Base-by-base conservation (phyloP, 2,888 invertebrate species). In the Zygothrica quintamaculata region DNA sequence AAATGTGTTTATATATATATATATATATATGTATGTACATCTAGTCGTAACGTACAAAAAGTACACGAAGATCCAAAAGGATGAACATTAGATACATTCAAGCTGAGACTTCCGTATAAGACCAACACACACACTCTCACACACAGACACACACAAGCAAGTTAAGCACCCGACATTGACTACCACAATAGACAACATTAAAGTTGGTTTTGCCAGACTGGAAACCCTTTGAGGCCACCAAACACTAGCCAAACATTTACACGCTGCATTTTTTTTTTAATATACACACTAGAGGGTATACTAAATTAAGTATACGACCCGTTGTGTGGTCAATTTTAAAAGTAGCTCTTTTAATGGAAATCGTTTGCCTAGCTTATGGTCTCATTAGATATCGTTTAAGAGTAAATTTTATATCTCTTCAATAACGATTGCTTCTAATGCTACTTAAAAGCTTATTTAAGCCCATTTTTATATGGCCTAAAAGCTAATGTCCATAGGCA, bases 1-100 rank as follows among this genome's bases (percentile, higher is more conserved):
- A 77, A 82, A 75, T 85, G 81, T 72, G 75, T 64, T 75, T 81
- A 66, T 70, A 57, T 65, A 60, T 68, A 56, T 22, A 22, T 5
- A n/a, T n/a, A n/a, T n/a, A n/a, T n/a, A n/a, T 5, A 22, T 22
- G 18, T 2, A 22, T 5, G 18, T 22, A 22, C 5, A 22, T 5
- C 3, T 22, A 22, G 5, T n/a, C 42, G 62, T 64, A 56, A 70
- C 69, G 64, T 62, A 67, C 68, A 78, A 64, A 61, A 65, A 75
- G 79, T 69, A 81, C 65, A 74, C 52, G 74, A 59, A 73, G 75
- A n/a, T n/a, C 61, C 71, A 81, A 81, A 78, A 81, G 80, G 82
- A 81, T 80, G 78, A 84, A 71, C 80, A 80, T 80, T 84, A 80
- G 75, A 80, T 81, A 84, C 85, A 80, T 84, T 75, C 85, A 75